Evolutionary conservation across 1,140 invertebrate species (phyloP), one percentile per base, ranked within the genome.

Genomic region (Phortica variegata): DNA sequence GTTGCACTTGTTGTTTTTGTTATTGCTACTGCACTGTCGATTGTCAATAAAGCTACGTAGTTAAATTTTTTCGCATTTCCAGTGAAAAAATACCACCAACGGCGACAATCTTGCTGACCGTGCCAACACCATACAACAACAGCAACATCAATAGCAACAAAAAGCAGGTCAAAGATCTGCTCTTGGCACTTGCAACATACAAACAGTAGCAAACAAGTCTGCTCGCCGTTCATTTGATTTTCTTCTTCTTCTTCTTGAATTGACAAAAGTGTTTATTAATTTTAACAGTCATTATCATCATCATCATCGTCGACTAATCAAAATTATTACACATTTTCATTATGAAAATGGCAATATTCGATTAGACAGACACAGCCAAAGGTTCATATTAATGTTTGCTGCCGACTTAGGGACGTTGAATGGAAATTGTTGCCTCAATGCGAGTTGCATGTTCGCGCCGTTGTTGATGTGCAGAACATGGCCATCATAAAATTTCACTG

Each of bases 401-500:
- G 23, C 5, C 10, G 5, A 26, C 23, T 26, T 26, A 26, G 23
- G n/a, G n/a, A n/a, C n/a, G n/a, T n/a, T n/a, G n/a, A 31, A 31
- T 31, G 29, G 29, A 31, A 31, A 31, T 36, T 12, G 33, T 36
- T 36, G 12, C 13, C 13, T 36, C 16, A 7, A 13, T 36, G 12
- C 16, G 6, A 7, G 16, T 12, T 36, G 49, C 44, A 53, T 56
- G 54, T 53, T 56, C 49, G 50, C 54, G 54, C 54, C 41, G 52
- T 47, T 56, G 54, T 56, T 53, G 50, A 53, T 49, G 42, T 40
- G 43, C 44, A 52, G n/a, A n/a, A 21, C 41, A 45, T 47, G 21
- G 49, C 48, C 60, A 60, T 60, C 60, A 60, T 66, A 62, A 68
- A 66, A 56, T 62, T 66, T 68, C 63, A 62, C 63, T 66, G 56